These are phyloP conservation scores for Chironomus tentans DNA, from an alignment of 2,888 invertebrate genomes.

Conservation along the genomic window DNA sequence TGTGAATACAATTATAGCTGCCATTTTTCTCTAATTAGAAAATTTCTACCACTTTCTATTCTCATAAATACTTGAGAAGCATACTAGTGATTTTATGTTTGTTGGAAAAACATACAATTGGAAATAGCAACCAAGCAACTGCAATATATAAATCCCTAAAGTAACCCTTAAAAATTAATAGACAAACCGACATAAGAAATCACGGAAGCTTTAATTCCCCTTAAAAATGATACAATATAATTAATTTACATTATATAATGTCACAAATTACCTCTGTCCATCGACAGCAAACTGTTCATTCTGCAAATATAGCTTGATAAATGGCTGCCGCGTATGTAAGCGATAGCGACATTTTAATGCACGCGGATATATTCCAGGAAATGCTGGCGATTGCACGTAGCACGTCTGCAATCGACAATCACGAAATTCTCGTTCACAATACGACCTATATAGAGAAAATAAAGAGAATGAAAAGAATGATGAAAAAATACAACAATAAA, in stretches of 20 bases:
- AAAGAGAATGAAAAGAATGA: not conserved
- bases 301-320: slow-evolving; percentile 84
- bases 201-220: too few species aligned
- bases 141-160: too few species aligned
- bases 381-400: slow-evolving; percentile 88
- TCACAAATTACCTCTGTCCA: slow-evolving; percentile 53
- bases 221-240: too few species aligned
- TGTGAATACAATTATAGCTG: slow-evolving; percentile 17
- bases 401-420: slow-evolving; percentile 86
- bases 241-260: not conserved
- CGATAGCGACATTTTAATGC: slow-evolving; percentile 86
- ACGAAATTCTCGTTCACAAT: slow-evolving; percentile 78
- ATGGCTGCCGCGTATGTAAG: slow-evolving; percentile 77
- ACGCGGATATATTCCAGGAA: slow-evolving; percentile 84
- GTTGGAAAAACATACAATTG: too few species aligned
- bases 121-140: too few species aligned
- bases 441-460: slow-evolving; percentile 50
- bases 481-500: too few species aligned
- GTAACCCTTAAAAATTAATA: too few species aligned
- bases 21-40: not conserved
- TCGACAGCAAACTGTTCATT: slow-evolving; percentile 92
- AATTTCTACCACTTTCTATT: not conserved
- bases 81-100: too few species aligned
- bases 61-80: too few species aligned
- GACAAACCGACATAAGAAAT: too few species aligned